Base-by-base conservation (phyloP, 2,888 invertebrate genomes). In the Zaprionus obscuricornis region DNA sequence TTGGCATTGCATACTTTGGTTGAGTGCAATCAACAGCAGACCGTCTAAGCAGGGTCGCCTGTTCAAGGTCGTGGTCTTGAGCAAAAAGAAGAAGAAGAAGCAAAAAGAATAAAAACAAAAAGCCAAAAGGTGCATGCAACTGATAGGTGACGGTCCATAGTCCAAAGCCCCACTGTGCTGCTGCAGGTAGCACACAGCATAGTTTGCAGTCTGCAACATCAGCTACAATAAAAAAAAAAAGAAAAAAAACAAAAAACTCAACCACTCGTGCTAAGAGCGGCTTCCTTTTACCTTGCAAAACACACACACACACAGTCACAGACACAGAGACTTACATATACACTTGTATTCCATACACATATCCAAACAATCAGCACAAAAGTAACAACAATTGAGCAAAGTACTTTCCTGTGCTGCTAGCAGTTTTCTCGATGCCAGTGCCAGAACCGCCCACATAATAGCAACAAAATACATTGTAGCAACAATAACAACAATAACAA, bases 321-420 rank as follows among this genome's bases (percentile, higher is more conserved):
- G 18, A 26, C 29, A 18, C 22, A 11, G 10, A 50, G 33, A 50
- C 8, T 27, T 22, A 42, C 36, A 27, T 22, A 43, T 37, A 39
- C 40, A 40, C 49, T 36, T n/a, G n/a, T n/a, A n/a, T n/a, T n/a
- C n/a, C n/a, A n/a, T n/a, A n/a, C n/a, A n/a, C n/a, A n/a, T n/a
- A n/a, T n/a, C n/a, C 40, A 76, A 59, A 85, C 68, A 85, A 84
- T 75, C 85, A 71, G 84, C 58, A 85, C 72, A 69, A 67, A 84
- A 81, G 84, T 85, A 85, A 78, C 86, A 78, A 73, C 86, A 81
- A 84, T 81, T 70, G 85, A 66, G 87, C 47, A 78, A 81, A 86
- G 71, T 78, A 69, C 68, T 86, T 81, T 82, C 79, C 79, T 76
- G 74, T 82, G 66, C 62, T 81, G 62, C 46, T 14, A 69, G 56